Conservation (phyloP, 2,113 vertebrate genomes). For the Octodon degus region DNA sequence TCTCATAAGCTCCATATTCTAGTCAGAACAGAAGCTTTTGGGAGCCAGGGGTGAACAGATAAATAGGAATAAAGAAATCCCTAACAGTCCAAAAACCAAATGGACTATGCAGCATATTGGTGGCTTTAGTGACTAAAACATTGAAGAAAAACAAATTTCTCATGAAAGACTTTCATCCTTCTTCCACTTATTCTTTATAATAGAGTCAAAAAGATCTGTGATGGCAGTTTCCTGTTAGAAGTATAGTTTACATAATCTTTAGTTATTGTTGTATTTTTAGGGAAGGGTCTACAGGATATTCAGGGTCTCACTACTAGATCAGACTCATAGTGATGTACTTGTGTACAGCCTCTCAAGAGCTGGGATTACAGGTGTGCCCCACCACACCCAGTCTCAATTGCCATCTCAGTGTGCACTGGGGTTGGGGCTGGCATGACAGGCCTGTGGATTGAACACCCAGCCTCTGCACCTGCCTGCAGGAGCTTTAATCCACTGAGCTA, state of each 20-base stretch:
- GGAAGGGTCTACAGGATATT: too few species aligned
- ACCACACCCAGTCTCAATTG: too few species aligned
- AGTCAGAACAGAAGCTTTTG: background rate
- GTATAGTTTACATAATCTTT: slow-evolving; percentile 1
- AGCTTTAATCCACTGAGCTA: too few species aligned
- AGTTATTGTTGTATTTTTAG: too few species aligned
- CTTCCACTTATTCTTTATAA: background rate
- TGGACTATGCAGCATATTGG: background rate
- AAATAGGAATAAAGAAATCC: slow-evolving; percentile 32
- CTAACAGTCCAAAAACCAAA: background rate
- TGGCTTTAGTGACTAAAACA: background rate
- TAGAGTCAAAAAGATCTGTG: background rate
- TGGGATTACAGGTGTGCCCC: too few species aligned
- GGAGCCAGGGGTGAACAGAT: background rate
- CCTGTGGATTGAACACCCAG: too few species aligned
- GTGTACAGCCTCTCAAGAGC: too few species aligned
- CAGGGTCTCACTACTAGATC: too few species aligned
- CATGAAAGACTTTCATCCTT: background rate
- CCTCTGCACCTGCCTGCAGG: too few species aligned
- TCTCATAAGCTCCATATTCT: background rate
- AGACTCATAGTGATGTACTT: too few species aligned
- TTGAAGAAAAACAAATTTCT: slow-evolving; percentile 28
- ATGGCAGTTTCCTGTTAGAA: background rate
- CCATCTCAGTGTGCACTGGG: too few species aligned
- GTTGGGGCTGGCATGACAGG: too few species aligned